Evolutionary conservation across 2,113 vertebrate genomes (phyloP).

Genomic region (Campylorhamphus procurvoides): DNA sequence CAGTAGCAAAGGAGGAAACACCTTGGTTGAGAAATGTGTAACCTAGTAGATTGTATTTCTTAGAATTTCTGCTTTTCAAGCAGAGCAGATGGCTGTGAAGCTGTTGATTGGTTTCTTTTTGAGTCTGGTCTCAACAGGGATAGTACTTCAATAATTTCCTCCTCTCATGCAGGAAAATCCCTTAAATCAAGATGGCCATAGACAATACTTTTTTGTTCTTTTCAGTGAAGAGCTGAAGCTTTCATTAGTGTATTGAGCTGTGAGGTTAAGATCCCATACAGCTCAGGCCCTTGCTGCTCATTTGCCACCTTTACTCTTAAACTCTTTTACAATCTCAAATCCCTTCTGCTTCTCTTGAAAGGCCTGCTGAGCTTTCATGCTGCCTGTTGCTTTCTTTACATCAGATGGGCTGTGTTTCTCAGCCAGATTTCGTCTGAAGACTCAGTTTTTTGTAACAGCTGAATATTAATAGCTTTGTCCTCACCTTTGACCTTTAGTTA

Average conservation of each 20-base stretch:
- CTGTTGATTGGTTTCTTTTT: background rate
- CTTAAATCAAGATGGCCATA: background rate
- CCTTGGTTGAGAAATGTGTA: background rate
- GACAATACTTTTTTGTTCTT: background rate
- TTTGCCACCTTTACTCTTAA: background rate
- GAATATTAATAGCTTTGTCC: background rate
- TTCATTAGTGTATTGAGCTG: background rate
- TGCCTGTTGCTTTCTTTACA: background rate
- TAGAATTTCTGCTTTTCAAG: background rate
- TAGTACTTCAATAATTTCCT: background rate
- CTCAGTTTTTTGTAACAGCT: background rate
- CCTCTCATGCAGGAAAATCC: background rate
- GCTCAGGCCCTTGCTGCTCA: background rate
- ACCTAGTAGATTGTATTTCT: background rate
- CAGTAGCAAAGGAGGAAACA: background rate
- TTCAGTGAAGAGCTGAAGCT: background rate
- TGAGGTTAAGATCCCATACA: background rate
- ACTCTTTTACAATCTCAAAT: background rate
- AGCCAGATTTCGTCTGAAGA: background rate
- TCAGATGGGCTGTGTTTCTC: background rate
- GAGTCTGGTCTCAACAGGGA: background rate
- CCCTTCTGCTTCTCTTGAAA: background rate
- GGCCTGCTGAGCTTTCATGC: background rate
- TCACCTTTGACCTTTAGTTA: background rate
- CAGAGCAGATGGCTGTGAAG: background rate